phyloP scores from a whole-genome alignment of 1,140 invertebrate genomes.

The Oncopeltus fasciatus region DNA sequence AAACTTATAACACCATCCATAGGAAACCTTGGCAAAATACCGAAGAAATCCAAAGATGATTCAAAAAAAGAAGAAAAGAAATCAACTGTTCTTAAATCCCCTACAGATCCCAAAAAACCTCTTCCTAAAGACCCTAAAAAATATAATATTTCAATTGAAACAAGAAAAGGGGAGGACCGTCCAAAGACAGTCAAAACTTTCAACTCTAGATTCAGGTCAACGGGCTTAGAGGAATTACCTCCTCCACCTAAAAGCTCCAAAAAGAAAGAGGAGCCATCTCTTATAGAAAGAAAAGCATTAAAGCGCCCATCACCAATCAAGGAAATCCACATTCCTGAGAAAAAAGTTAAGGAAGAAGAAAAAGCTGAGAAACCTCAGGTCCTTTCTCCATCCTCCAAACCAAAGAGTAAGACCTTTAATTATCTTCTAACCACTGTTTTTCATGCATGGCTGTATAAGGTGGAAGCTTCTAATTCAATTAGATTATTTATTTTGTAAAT shows the following conservation, averaged over 20 bases:
- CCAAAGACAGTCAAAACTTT: constrained; percentile 79
- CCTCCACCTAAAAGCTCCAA: constrained; percentile 27
- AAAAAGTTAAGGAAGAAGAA: constrained; percentile 45
- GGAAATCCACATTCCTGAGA: constrained; percentile 43
- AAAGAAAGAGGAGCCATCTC: constrained; percentile 11
- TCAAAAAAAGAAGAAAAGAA: constrained; percentile 18
- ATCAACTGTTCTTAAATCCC: neutral
- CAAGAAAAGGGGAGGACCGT: constrained; percentile 45
- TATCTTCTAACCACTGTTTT: too few relatives aligned
- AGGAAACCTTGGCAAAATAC: constrained; percentile 55
- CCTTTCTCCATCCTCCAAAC: constrained; percentile 58
- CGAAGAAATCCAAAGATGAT: constrained; percentile 40
- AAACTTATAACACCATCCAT: constrained; percentile 48
- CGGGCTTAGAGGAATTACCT: constrained; percentile 65
- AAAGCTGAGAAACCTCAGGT: constrained; percentile 46
- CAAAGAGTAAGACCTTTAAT: constrained; percentile 86
- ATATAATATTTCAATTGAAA: constrained; percentile 64
- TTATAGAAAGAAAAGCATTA: constrained; percentile 31
- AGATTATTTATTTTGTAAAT: too few relatives aligned
- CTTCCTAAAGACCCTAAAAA: constrained; percentile 40
- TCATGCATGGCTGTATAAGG: too few relatives aligned
- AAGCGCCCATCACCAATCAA: constrained; percentile 42
- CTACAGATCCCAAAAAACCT: constrained; percentile 8
- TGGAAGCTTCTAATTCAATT: too few relatives aligned
- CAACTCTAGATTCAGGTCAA: constrained; percentile 73